Conservation (phyloP, 2,797 vertebrate species). For the Acomys russatus region DNA sequence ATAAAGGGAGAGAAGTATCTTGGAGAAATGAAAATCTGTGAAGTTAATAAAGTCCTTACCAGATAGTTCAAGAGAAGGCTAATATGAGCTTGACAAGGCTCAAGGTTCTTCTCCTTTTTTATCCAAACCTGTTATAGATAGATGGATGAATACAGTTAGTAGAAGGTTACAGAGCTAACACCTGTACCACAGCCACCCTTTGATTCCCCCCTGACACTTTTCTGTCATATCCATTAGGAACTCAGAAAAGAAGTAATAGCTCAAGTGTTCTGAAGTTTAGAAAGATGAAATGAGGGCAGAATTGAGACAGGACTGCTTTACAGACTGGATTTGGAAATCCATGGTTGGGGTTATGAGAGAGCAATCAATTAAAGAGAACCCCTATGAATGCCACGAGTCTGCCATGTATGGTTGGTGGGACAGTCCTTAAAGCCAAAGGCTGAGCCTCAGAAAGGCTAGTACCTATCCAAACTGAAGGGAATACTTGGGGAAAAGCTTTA, state of each 20-base stretch:
- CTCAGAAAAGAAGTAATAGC: constrained; percentile 7
- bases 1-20: constrained; percentile 23
- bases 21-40: constrained; percentile 53
- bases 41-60: constrained; percentile 60
- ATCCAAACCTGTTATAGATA: constrained; percentile 11
- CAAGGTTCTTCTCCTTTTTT: constrained; percentile 47
- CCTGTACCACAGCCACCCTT: neutral
- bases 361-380: constrained; percentile 30
- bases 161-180: neutral
- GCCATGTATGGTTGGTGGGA: neutral
- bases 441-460: constrained; percentile 33
- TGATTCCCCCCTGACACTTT: neutral
- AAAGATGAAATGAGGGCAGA: neutral
- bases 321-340: neutral
- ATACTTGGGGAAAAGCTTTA: constrained; percentile 84
- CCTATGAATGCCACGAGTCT: neutral
- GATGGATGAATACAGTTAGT: neutral
- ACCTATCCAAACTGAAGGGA: constrained; percentile 48
- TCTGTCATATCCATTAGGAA: neutral
- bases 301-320: constrained; percentile 9
- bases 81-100: constrained; percentile 41
- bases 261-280: neutral
- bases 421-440: neutral
- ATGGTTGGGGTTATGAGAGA: neutral
- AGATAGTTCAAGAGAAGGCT: constrained; percentile 61